phyloP scores from a whole-genome alignment of 2,797 vertebrate species.

The Natrix natrix region DNA sequence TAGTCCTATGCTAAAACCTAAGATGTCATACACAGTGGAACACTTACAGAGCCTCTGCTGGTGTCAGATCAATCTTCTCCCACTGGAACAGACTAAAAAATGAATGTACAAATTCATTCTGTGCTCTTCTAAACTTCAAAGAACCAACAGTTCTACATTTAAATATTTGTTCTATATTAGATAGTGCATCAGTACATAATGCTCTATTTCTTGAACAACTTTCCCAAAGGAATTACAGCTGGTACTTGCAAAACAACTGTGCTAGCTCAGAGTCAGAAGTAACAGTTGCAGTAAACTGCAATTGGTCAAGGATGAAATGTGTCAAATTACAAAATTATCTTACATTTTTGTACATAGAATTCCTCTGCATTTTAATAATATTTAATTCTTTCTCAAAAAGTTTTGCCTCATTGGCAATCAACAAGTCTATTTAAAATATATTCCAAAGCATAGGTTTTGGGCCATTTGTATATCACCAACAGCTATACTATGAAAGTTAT shows the following conservation, averaged over 20 bases:
- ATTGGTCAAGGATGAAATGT: not conserved
- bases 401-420: not conserved
- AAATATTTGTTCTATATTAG: not conserved
- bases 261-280: not conserved
- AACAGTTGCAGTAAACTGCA: not conserved
- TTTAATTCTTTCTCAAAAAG: not conserved
- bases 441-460: conserved; percentile 10
- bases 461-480: not conserved
- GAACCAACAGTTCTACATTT: not conserved
- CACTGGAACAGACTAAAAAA: not conserved
- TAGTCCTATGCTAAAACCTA: not conserved
- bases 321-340: not conserved
- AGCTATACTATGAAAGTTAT: not conserved
- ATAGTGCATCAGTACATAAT: not conserved
- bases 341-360: not conserved
- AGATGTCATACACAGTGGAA: not conserved
- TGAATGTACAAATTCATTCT: not conserved
- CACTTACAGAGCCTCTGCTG: not conserved
- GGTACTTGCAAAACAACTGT: not conserved
- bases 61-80: not conserved
- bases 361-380: not conserved
- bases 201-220: not conserved
- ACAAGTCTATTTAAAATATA: conserved; percentile 6
- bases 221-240: not conserved
- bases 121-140: not conserved